Evolutionary conservation across 2,888 invertebrate genomes (phyloP).

Genomic region (Alloplasta piceator): DNA sequence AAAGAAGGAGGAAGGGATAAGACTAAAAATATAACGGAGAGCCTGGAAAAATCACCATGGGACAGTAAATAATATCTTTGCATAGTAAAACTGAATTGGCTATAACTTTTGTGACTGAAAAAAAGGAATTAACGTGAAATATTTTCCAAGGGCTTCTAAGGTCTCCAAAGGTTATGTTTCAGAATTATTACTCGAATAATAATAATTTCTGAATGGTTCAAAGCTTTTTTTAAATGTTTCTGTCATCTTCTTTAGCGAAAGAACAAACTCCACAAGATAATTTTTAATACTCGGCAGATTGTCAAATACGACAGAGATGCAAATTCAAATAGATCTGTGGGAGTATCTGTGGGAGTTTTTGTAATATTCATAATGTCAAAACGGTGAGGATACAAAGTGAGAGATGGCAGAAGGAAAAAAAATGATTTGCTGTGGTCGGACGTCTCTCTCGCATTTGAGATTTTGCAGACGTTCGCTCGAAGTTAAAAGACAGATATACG

Average conservation of each 20-base stretch:
- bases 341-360: no score
- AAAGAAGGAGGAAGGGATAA: constrained; percentile 18
- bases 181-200: constrained; percentile 34
- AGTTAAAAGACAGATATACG: constrained; percentile 33
- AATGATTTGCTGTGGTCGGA: constrained; percentile 39
- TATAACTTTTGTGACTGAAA: not conserved
- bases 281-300: no score
- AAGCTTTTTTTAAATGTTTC: no score
- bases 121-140: constrained; percentile 41
- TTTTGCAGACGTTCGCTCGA: constrained; percentile 54
- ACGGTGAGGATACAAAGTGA: constrained; percentile 3
- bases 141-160: constrained; percentile 34
- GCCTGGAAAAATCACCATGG: constrained; percentile 8
- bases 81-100: constrained; percentile 10
- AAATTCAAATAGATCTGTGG: no score
- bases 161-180: constrained; percentile 9
- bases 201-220: no score
- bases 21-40: constrained; percentile 53
- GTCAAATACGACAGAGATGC: no score
- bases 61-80: constrained; percentile 49
- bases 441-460: constrained; percentile 46
- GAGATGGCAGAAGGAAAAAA: constrained; percentile 29
- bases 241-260: no score
- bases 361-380: no score
- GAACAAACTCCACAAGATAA: no score